Evolutionary conservation across 2,888 invertebrate species (phyloP).

Genomic region (Acutogordius australiensis): DNA sequence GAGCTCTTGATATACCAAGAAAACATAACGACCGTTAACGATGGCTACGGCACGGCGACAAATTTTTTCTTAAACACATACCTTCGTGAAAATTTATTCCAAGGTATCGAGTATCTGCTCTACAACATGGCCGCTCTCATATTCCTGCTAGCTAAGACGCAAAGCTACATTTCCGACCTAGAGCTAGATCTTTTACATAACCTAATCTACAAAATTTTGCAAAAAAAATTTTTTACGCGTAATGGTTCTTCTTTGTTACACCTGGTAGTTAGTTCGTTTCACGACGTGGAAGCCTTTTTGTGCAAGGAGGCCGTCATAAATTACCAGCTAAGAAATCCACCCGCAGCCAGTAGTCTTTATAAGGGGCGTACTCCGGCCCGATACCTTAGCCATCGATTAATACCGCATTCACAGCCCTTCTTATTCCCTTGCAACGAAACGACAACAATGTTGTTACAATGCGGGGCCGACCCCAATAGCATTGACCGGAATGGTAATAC

Average conservation of each 20-base stretch:
- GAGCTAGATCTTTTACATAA: neutral
- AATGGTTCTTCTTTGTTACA: neutral
- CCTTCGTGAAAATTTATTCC: neutral
- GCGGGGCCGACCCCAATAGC: neutral
- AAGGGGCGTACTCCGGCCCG: too few relatives aligned
- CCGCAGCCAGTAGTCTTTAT: too few relatives aligned
- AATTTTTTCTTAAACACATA: neutral
- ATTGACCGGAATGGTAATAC: neutral
- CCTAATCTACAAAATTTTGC: neutral
- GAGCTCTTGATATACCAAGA: neutral
- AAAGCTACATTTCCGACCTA: neutral
- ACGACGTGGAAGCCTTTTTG: neutral
- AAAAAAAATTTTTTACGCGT: neutral
- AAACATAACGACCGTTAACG: neutral
- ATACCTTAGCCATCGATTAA: neutral
- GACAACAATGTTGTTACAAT: neutral
- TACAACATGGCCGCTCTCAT: neutral
- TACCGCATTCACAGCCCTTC: neutral
- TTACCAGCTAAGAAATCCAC: neutral
- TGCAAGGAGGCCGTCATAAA: neutral
- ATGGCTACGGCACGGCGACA: too few relatives aligned
- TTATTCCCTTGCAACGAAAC: neutral
- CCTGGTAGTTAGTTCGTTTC: neutral
- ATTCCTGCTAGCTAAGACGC: neutral
- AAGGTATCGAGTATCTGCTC: neutral